These are phyloP conservation scores for Drosophila anomalata DNA, from an alignment of 2,888 invertebrate genomes.

Conservation along the genomic window DNA sequence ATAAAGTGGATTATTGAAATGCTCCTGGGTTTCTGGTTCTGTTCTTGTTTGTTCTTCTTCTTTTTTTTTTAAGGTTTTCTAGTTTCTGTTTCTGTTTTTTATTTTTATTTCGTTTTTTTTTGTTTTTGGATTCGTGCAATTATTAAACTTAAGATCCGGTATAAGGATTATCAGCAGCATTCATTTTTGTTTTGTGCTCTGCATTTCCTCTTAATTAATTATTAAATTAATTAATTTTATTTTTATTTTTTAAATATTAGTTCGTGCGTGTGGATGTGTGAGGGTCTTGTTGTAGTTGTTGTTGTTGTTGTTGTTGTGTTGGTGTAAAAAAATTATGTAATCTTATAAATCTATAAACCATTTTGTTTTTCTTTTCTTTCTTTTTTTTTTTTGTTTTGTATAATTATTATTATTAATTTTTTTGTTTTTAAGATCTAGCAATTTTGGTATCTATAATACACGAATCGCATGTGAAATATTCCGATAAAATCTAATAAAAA, in stretches of 20 bases:
- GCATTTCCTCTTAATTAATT: constrained; percentile 11
- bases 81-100: neutral
- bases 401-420: no score
- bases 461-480: constrained; percentile 54
- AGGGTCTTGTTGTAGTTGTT: constrained; percentile 2
- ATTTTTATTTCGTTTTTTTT: neutral
- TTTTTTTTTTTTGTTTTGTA: neutral
- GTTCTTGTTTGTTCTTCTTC: neutral
- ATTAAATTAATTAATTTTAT: constrained; percentile 17
- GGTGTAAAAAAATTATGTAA: neutral
- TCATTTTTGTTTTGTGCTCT: constrained; percentile 6
- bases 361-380: neutral
- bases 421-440: constrained; percentile 51
- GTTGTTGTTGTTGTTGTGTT: constrained; percentile 3
- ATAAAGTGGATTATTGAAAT: constrained; percentile 15
- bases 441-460: constrained; percentile 76
- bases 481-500: constrained; percentile 60
- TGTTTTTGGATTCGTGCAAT: neutral
- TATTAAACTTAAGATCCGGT: neutral
- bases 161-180: constrained; percentile 7
- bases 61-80: neutral
- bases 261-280: neutral
- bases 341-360: constrained; percentile 34
- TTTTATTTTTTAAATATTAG: neutral
- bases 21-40: neutral